Conservation (phyloP, 2,797 vertebrate genomes). For the Leptoclinus maculatus region DNA sequence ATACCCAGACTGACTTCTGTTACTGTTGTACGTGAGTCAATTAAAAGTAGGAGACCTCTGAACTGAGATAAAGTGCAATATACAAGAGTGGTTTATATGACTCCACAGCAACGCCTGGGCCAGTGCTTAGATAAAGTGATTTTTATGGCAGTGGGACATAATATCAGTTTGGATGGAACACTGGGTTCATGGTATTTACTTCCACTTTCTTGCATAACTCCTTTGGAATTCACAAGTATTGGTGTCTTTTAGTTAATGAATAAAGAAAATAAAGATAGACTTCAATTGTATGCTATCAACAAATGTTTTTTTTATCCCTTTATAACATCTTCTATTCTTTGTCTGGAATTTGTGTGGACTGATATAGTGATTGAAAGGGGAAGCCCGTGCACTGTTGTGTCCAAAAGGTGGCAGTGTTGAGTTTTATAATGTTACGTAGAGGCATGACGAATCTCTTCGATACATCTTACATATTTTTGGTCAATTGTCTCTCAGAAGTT, state of each 20-base stretch:
- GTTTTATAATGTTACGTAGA: conserved; percentile 77
- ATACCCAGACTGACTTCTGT: conserved; percentile 30
- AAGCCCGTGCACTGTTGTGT: conserved; percentile 50
- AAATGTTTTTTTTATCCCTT: not conserved
- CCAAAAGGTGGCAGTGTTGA: conserved; percentile 99
- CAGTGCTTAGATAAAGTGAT: conserved; percentile 92
- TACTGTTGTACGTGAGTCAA: conserved; percentile 66
- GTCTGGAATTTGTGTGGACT: not conserved
- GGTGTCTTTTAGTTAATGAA: not conserved
- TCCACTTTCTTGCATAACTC: conserved; percentile 16
- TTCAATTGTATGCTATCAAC: not conserved
- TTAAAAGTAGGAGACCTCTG: conserved; percentile 80
- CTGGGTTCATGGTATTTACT: conserved; percentile 85
- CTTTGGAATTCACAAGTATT: not conserved
- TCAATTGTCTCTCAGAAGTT: conserved; percentile 14
- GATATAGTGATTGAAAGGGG: not conserved
- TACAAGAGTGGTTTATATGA: conserved; percentile 91
- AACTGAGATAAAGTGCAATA: conserved; percentile 86
- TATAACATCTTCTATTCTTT: not conserved
- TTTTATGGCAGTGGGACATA: conserved; percentile 85
- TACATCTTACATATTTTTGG: conserved; percentile 24
- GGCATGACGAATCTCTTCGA: conserved; percentile 18
- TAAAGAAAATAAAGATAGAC: not conserved
- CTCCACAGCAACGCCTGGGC: conserved; percentile 87
- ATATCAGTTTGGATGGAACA: conserved; percentile 86